Evolutionary conservation across 2,888 invertebrate species (phyloP), one percentile per base, ranked within the genome.

Genomic region (Caenorhabditis parvicauda): DNA sequence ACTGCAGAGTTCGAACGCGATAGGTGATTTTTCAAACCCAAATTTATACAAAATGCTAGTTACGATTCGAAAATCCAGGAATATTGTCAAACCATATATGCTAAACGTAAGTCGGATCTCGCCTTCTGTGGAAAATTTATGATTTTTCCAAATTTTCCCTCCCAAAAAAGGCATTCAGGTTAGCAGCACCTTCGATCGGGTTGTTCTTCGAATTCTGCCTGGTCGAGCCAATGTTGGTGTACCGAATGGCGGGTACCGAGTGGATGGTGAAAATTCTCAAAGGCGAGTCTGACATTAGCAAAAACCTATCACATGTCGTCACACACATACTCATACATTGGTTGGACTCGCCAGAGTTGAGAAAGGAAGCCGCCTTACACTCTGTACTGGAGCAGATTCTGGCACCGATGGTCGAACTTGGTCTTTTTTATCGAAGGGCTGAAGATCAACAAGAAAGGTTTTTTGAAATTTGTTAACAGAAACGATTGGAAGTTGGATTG

Each of bases 381-480:
- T 75, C 83, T 32, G 84, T 84, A 19, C 63, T 85, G 17, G 83
- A 85, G 82, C 89, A 89, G 82, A 86, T 96, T 46, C 88, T 91
- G 56, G 91, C 93, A 17, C 93, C 94, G 0, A 92, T 93, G 82
- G 92, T 93, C 79, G 94, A 94, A 42, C 66, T 74, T 32, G 75
- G 74, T 14, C 69, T 78, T 56, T 78, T 78, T 54, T 63, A 72
- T 29, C 62, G 63, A 4, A 43, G 32, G 28, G n/a, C n/a, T n/a
- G n/a, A n/a, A n/a, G n/a, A n/a, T n/a, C n/a, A n/a, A n/a, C n/a
- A n/a, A n/a, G n/a, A n/a, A n/a, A n/a, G n/a, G n/a, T n/a, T n/a
- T n/a, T n/a, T n/a, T n/a, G n/a, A n/a, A n/a, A n/a, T n/a, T n/a
- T n/a, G n/a, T n/a, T n/a, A n/a, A n/a, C n/a, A n/a, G n/a, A n/a